phyloP scores from a whole-genome alignment of 2,797 vertebrate genomes.

The Acanthurus leucopareius region DNA sequence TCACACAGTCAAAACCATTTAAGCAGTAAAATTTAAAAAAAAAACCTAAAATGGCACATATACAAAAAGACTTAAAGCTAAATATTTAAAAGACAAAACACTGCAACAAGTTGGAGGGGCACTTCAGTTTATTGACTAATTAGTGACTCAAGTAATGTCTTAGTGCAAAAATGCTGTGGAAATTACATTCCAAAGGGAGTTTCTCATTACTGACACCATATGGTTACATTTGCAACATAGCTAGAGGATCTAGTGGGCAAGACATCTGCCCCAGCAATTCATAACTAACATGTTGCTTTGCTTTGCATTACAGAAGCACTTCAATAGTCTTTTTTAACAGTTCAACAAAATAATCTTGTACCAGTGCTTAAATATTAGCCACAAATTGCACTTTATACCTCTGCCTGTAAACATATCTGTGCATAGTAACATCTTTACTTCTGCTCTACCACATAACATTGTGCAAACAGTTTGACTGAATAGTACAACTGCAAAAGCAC shows the following conservation, averaged over 20 bases:
- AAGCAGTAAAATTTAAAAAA: too few species aligned
- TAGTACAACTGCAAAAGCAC: slow-evolving; percentile 6
- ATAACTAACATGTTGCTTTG: not conserved
- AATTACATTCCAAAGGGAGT: slow-evolving; percentile 19
- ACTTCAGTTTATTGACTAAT: slow-evolving; percentile 57
- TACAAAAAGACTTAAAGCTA: not conserved
- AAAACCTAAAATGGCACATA: not conserved
- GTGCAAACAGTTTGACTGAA: not conserved
- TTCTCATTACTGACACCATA: slow-evolving; percentile 52
- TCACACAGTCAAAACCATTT: not conserved
- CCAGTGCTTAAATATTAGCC: not conserved
- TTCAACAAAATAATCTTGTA: not conserved
- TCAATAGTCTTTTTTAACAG: slow-evolving; percentile 4
- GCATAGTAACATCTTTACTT: slow-evolving; percentile 2
- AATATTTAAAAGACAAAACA: slow-evolving; percentile 4
- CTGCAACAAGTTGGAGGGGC: not conserved
- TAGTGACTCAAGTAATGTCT: slow-evolving; percentile 33
- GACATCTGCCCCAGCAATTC: not conserved
- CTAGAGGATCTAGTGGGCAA: slow-evolving; percentile 11
- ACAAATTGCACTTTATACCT: slow-evolving; percentile 14
- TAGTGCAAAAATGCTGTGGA: slow-evolving; percentile 52
- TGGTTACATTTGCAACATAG: slow-evolving; percentile 16
- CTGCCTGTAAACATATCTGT: slow-evolving; percentile 23
- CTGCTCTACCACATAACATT: not conserved
- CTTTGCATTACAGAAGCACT: slow-evolving; percentile 29